Base-by-base conservation (phyloP, 2,888 invertebrate species). In the Cephus runcator region DNA sequence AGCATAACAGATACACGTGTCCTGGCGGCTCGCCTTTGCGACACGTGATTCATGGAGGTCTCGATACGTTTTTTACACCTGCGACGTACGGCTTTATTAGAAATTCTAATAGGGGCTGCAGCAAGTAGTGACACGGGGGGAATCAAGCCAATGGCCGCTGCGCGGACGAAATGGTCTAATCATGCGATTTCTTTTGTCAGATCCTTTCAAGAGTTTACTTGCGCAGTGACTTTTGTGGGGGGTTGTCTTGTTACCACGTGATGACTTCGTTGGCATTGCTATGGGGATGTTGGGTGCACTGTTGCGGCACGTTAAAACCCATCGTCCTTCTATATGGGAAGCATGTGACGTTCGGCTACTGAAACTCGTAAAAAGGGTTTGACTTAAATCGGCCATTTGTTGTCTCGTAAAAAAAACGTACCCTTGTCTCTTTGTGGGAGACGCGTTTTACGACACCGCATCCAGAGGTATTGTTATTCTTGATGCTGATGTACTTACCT, bases 41-140 rank as follows among this genome's bases (percentile, higher is more conserved):
- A 86, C 87, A 83, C 86, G 89, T 90, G 91, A 91, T 91, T 91
- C 90, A 91, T 91, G 89, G 87, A 84, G 85, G 88, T 88, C 85
- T 83, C 88, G 88, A 89, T 89, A 87, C 87, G 86, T 89, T 88
- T 90, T 91, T 90, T 89, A 88, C 89, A 87, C 86, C 85, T 87
- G 84, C 87, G 85, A 90, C 71, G 56, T 56, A 56, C 88, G 88
- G 86, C 88, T 90, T 90, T 90, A 91, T 91, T 91, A 90, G 89
- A 91, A 91, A 88, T 91, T 91, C 90, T 90, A 87, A 91, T 91
- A 86, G 84, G 85, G 82, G 73, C 83, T 76, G 83, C 84, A 81
- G 82, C 82, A 86, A 86, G 88, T 87, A 88, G 85, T 87, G 88
- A 88, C 86, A 87, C 86, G 85, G 85, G 84, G 85, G 76, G 34